These are phyloP conservation scores for Plusia festucae DNA, from an alignment of 2,888 invertebrate species.

Conservation along the genomic window DNA sequence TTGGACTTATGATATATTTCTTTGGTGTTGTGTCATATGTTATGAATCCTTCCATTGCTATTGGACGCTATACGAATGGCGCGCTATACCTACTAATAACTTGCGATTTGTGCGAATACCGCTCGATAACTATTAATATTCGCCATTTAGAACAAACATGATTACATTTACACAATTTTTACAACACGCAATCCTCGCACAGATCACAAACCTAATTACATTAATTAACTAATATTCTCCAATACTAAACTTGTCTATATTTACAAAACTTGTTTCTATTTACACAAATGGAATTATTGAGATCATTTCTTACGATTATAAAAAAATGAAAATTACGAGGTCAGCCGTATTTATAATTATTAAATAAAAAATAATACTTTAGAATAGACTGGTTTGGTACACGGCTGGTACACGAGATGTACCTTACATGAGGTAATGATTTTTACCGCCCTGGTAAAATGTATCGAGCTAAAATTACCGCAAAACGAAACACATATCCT, in stretches of 20 bases:
- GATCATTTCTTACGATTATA: slow-evolving; percentile 87
- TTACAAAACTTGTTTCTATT: slow-evolving; percentile 81
- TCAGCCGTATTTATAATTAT: slow-evolving; percentile 72
- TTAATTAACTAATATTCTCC: slow-evolving; percentile 66
- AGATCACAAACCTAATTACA: slow-evolving; percentile 70
- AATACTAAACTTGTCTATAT: slow-evolving; percentile 77
- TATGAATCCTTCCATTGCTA: slow-evolving; percentile 77
- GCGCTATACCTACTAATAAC: slow-evolving; percentile 68
- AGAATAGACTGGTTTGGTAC: slow-evolving; percentile 85
- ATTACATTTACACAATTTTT: slow-evolving; percentile 61
- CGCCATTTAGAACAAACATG: slow-evolving; percentile 45
- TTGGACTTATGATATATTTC: slow-evolving; percentile 83
- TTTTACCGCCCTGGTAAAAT: slow-evolving; percentile 54
- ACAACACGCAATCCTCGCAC: slow-evolving; percentile 64
- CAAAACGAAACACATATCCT: slow-evolving; percentile 54
- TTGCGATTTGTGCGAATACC: slow-evolving; percentile 66
- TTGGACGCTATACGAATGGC: slow-evolving; percentile 86
- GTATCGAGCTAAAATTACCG: slow-evolving; percentile 55
- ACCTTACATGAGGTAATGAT: slow-evolving; percentile 80
- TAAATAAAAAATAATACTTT: slow-evolving; percentile 86
- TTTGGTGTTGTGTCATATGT: slow-evolving; percentile 87
- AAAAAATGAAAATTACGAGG: slow-evolving; percentile 80
- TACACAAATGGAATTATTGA: slow-evolving; percentile 89
- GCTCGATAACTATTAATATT: slow-evolving; percentile 53
- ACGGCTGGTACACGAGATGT: slow-evolving; percentile 66